Evolutionary conservation across 2,113 vertebrate species (phyloP).

Genomic region (Benitochromis conjunctus): DNA sequence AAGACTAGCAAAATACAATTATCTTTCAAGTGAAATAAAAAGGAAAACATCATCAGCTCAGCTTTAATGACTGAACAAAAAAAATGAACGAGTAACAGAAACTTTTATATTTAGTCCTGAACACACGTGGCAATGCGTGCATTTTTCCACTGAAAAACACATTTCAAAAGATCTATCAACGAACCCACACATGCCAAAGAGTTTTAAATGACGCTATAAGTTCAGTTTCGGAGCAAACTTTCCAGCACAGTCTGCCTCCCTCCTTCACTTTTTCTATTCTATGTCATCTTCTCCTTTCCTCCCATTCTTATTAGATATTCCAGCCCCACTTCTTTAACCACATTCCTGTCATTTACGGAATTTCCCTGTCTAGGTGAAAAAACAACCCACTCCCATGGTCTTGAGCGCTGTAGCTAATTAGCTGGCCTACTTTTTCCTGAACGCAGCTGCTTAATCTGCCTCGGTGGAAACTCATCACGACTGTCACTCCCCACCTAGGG

Average conservation of each 20-base stretch:
- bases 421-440: conserved; percentile 50
- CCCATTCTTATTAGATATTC: conserved; percentile 26
- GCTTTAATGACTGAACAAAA: background rate
- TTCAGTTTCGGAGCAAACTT: conserved; percentile 4
- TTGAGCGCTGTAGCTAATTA: conserved; percentile 62
- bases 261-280: background rate
- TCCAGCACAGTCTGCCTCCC: background rate
- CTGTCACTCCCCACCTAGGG: conserved; percentile 33
- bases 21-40: background rate
- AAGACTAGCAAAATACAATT: background rate
- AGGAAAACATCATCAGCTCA: background rate
- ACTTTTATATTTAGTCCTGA: background rate
- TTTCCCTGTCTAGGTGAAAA: conserved; percentile 57
- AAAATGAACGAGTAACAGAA: background rate
- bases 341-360: conserved; percentile 56
- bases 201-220: background rate
- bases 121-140: background rate
- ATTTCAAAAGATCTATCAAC: background rate
- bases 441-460: conserved; percentile 33
- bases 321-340: conserved; percentile 24
- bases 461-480: conserved; percentile 51
- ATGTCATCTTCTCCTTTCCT: conserved; percentile 14
- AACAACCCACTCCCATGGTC: conserved; percentile 25
- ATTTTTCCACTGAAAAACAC: background rate
- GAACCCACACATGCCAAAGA: background rate